Evolutionary conservation across 1,140 invertebrate species (phyloP).

Genomic region (Thaumatotibia leucotreta): DNA sequence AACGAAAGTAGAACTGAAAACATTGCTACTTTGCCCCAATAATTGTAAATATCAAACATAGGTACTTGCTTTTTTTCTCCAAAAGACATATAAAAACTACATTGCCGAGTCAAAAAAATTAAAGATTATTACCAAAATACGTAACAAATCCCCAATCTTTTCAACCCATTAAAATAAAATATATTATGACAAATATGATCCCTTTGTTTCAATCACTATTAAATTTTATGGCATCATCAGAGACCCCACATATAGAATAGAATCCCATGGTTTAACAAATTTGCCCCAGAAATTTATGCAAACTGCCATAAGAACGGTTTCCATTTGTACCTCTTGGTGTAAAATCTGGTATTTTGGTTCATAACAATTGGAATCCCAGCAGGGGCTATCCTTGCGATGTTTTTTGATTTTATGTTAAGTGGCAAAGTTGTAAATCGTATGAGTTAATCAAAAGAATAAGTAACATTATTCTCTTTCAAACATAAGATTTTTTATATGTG

Average conservation of each 20-base stretch:
- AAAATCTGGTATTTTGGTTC: constrained; percentile 26
- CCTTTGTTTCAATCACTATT: neutral
- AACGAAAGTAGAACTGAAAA: too few relatives aligned
- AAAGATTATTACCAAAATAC: too few relatives aligned
- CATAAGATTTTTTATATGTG: too few relatives aligned
- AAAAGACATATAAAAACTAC: too few relatives aligned
- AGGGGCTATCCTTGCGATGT: constrained; percentile 18
- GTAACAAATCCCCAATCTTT: too few relatives aligned
- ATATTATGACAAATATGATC: neutral
- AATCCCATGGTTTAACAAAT: constrained; percentile 34
- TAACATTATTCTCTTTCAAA: too few relatives aligned
- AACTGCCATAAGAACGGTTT: constrained; percentile 31
- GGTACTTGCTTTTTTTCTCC: too few relatives aligned
- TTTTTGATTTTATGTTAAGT: constrained; percentile 23
- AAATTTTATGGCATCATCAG: neutral
- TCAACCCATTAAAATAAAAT: too few relatives aligned
- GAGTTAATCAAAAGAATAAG: too few relatives aligned
- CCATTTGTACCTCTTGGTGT: constrained; percentile 23
- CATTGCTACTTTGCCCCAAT: too few relatives aligned
- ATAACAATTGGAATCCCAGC: constrained; percentile 25
- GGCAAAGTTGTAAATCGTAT: neutral
- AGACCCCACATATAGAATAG: constrained; percentile 34
- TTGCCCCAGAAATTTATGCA: constrained; percentile 42
- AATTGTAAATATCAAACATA: too few relatives aligned
- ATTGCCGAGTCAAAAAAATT: too few relatives aligned